Evolutionary conservation across 1,140 invertebrate species (phyloP), one percentile per base, ranked within the genome.

Genomic region (Chironomus striatipennis): DNA sequence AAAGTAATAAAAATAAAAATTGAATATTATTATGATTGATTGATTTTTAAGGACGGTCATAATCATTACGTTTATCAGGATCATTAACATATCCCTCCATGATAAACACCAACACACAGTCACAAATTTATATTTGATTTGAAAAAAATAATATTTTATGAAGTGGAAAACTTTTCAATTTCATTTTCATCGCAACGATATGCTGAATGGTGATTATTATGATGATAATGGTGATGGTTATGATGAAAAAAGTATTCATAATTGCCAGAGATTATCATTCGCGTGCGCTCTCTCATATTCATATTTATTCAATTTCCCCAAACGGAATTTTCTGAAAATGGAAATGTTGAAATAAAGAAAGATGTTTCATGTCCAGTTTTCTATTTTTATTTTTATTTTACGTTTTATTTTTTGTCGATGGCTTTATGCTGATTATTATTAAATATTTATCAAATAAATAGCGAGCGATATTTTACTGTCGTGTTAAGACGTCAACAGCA

Each of bases 1-100:
- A 34, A 34, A 34, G 24, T 34, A 34, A 34, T 34, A 34, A 34
- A 34, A n/a, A n/a, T n/a, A n/a, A 57, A 57, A 57, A 57, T 57
- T 57, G 47, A 57, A n/a, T 57, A 70, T 20, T 70, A 70, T 70
- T 70, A 70, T 70, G 65, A 70, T 70, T 70, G 65, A 70, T 70
- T 70, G 65, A 20, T 70, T 70, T 70, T 70, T 70, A 70, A 70
- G 65, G 20, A 21, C 65, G 9, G 7, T 70, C 65, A 70, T 57
- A 57, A n/a, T 57, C 47, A n/a, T 15, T n/a, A 57, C n/a, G 47
- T n/a, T 57, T 15, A 57, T 57, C 47, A 15, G 4, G 24, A 34
- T 34, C 24, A 34, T 34, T 34, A 34, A 34, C 5, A 34, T 34
- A 5, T 34, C 24, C 24, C 24, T 5, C 5, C 24, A n/a, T n/a